Evolutionary conservation across 1,140 invertebrate species (phyloP), one percentile per base, ranked within the genome.

Genomic region (Meloidogyne hapla): DNA sequence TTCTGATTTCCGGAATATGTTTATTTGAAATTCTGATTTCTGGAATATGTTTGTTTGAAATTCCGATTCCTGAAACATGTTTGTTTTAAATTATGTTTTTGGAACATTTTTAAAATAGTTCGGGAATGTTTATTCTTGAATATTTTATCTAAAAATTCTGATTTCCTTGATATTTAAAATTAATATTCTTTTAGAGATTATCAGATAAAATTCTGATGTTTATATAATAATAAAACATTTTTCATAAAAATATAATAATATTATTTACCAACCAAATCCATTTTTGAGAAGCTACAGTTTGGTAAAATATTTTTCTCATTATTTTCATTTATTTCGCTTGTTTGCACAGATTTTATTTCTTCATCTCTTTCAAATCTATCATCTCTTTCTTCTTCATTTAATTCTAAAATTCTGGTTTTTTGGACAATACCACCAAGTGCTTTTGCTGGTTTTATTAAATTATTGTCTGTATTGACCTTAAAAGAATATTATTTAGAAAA

Each of bases 201-300:
- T n/a, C n/a, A n/a, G n/a, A n/a, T n/a, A n/a, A n/a, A n/a, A n/a
- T n/a, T n/a, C n/a, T n/a, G n/a, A n/a, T n/a, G n/a, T n/a, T n/a
- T n/a, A n/a, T n/a, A n/a, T n/a, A n/a, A n/a, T n/a, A n/a, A n/a
- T 67, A 38, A 23, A 8, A 23, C 25, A 23, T 67, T 67, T 38
- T n/a, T 26, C 25, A 38, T 25, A 67, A 25, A n/a, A 38, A 67
- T 25, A 67, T 26, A 67, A 67, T 26, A 21, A 21, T 26, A n/a
- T 67, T 66, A 21, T 21, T 70, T 73, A 28, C n/a, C 9, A 73
- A 73, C 71, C 56, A 73, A 15, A 33, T 73, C 71, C 71, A 73
- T 73, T 64, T 73, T 73, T 26, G 71, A 61, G 28, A 25, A 12
- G 13, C 28, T 56, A 61, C 71, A 73, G 9, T 73, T 73, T 25